These are phyloP conservation scores for Carcina quercana DNA, from an alignment of 2,888 invertebrate species.

Conservation along the genomic window DNA sequence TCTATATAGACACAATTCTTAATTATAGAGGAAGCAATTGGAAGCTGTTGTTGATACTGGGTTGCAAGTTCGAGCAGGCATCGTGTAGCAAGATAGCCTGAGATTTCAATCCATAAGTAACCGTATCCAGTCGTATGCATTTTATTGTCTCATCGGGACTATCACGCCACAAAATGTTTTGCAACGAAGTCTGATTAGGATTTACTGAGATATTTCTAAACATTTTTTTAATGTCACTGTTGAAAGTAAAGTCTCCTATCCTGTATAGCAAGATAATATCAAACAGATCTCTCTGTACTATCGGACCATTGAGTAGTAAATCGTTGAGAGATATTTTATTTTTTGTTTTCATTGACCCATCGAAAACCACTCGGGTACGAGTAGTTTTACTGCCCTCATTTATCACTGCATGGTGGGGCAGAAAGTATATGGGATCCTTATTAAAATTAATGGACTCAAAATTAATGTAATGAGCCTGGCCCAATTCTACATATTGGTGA, in stretches of 20 bases:
- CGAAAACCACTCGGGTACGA: conserved; percentile 9
- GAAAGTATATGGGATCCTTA: conserved; percentile 9
- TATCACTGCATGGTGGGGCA: conserved; percentile 12
- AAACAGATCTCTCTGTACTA: conserved; percentile 12
- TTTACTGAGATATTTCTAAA: conserved; percentile 10
- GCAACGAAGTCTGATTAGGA: conserved; percentile 6
- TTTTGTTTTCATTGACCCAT: conserved; percentile 10
- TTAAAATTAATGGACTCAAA: background rate
- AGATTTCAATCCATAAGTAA: conserved; percentile 7
- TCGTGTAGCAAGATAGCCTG: conserved; percentile 10
- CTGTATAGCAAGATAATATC: conserved; percentile 13
- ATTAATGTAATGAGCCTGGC: conserved; percentile 6
- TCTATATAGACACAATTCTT: conserved; percentile 11
- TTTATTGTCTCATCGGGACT: conserved; percentile 6
- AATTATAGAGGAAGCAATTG: conserved; percentile 7
- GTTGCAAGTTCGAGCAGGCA: conserved; percentile 9
- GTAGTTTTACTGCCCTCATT: conserved; percentile 11
- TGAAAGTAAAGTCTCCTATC: conserved; percentile 5
- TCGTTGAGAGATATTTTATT: conserved; percentile 13
- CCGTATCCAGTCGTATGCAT: background rate
- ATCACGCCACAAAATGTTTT: conserved; percentile 13
- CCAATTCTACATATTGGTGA: conserved; percentile 7
- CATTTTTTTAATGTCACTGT: conserved; percentile 9
- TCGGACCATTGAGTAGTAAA: conserved; percentile 11
- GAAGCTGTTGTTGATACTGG: conserved; percentile 3